Evolutionary conservation across 2,888 invertebrate genomes (phyloP).

Genomic region (Stomorhina lunata): DNA sequence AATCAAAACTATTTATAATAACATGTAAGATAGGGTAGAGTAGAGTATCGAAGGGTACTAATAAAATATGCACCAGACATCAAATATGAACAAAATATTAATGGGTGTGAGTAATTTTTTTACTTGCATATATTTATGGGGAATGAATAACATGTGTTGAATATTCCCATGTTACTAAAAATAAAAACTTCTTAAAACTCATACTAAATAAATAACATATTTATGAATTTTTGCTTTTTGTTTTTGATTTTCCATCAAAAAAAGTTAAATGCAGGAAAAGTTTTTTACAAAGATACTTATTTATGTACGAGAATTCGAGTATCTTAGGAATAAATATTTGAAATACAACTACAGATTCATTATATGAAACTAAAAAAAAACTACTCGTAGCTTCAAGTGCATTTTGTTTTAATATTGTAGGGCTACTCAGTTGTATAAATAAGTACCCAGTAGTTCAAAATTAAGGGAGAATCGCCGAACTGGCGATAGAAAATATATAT

Average conservation of each 20-base stretch:
- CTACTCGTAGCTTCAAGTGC: constrained; percentile 66
- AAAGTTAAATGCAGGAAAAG: neutral
- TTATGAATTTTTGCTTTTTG: constrained; percentile 24
- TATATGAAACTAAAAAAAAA: constrained; percentile 34
- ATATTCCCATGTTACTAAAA: constrained; percentile 69
- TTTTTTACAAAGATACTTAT: constrained; percentile 28
- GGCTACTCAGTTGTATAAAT: neutral
- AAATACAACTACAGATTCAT: constrained; percentile 30
- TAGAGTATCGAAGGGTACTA: constrained; percentile 1
- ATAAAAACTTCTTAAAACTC: constrained; percentile 63
- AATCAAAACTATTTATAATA: too few species aligned
- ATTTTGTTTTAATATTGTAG: constrained; percentile 30
- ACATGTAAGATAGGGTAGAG: neutral
- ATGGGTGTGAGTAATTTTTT: too few species aligned
- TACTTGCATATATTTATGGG: constrained; percentile 24
- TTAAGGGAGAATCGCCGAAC: too few species aligned
- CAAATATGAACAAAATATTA: constrained; percentile 41
- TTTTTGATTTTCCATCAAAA: constrained; percentile 6
- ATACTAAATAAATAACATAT: constrained; percentile 43
- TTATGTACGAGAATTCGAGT: neutral
- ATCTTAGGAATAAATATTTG: constrained; percentile 26
- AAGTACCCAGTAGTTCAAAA: too few species aligned
- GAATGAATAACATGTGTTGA: constrained; percentile 65
- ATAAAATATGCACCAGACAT: constrained; percentile 21
- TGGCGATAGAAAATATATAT: too few species aligned